Evolutionary conservation across 2,113 vertebrate species (phyloP).

Genomic region (Oxyura jamaicensis): DNA sequence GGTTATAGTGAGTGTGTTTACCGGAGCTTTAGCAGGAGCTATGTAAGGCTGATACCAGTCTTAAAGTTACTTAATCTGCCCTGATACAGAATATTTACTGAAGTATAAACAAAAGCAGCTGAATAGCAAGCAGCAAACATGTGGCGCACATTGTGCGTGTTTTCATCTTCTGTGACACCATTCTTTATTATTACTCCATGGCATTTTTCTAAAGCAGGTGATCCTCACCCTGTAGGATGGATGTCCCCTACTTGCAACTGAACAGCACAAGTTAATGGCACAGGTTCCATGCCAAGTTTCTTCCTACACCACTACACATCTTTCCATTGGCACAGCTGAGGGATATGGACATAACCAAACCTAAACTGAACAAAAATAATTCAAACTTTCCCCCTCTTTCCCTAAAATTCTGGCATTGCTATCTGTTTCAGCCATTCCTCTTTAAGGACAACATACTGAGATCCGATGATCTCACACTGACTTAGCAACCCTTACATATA

Average conservation of each 20-base stretch:
- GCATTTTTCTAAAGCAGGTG: conserved; percentile 49
- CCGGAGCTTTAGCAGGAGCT: not conserved
- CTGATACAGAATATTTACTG: not conserved
- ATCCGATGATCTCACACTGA: not conserved
- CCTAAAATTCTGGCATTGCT: not conserved
- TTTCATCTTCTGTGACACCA: conserved; percentile 43
- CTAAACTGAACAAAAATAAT: conserved; percentile 33
- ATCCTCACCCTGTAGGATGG: not conserved
- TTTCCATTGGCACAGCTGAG: conserved; percentile 20
- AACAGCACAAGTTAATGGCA: conserved; percentile 5
- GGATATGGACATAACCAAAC: conserved; percentile 10
- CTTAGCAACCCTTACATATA: not conserved
- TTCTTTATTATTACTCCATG: conserved; percentile 33
- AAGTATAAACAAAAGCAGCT: not conserved
- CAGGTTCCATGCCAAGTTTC: not conserved
- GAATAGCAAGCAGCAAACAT: not conserved
- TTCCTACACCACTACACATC: not conserved
- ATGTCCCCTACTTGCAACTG: not conserved
- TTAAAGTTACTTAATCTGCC: not conserved
- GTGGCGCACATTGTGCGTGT: not conserved
- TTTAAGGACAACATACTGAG: not conserved
- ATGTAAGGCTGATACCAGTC: not conserved
- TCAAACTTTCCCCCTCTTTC: not conserved
- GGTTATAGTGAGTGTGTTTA: not conserved
- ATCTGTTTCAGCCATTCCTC: not conserved